Evolutionary conservation across 30 jellyfish, hydroid and myxozoan species (phyloP).

Genomic region (Cassiopea xamachana): DNA sequence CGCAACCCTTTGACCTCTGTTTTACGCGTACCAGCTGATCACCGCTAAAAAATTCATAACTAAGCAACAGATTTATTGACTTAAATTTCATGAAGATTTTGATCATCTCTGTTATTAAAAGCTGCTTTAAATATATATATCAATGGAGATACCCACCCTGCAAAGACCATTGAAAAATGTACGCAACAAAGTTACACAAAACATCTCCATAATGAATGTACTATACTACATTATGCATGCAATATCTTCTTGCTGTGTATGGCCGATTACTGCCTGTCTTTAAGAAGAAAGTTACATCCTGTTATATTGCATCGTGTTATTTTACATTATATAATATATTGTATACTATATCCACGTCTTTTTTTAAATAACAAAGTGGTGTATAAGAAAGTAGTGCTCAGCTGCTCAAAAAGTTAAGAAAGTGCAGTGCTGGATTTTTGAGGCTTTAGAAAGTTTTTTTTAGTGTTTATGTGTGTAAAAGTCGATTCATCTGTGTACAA

Average conservation of each 20-base stretch:
- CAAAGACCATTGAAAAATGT: too few relatives aligned
- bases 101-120: not conserved
- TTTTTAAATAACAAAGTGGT: not conserved
- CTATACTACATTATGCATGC: too few relatives aligned
- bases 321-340: too few relatives aligned
- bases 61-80: not conserved
- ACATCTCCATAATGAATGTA: too few relatives aligned
- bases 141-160: too few relatives aligned
- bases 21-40: not conserved
- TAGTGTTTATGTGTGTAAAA: too few relatives aligned
- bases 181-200: too few relatives aligned
- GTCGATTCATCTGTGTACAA: too few relatives aligned
- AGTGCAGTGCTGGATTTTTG: not conserved
- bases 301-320: too few relatives aligned
- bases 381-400: not conserved
- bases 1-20: slow-evolving; percentile 8
- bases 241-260: too few relatives aligned
- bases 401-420: not conserved
- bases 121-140: not conserved
- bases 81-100: not conserved
- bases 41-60: not conserved
- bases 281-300: too few relatives aligned
- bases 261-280: too few relatives aligned
- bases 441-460: not conserved
- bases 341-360: not conserved